These are phyloP conservation scores for Rhodinocichla rosea DNA, from an alignment of 2,113 vertebrate genomes.

Conservation along the genomic window DNA sequence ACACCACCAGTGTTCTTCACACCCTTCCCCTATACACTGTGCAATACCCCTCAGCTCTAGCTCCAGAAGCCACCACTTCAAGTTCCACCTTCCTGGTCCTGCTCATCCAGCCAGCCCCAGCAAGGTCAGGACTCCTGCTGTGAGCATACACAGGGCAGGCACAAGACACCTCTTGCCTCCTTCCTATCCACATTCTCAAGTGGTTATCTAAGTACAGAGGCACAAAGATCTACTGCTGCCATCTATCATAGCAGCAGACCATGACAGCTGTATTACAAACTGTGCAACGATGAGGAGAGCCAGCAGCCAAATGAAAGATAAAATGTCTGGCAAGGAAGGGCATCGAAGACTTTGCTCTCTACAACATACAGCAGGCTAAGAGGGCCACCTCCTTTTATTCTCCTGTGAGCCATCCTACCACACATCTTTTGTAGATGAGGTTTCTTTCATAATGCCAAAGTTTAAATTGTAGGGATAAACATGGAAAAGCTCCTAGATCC, in stretches of 20 bases:
- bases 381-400: background rate
- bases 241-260: background rate
- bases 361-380: background rate
- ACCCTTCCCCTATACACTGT: background rate
- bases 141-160: accelerated
- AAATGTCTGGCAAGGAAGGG: background rate
- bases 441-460: background rate
- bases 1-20: background rate
- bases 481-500: background rate
- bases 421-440: background rate
- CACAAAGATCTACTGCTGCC: background rate
- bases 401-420: background rate
- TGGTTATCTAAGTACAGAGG: background rate
- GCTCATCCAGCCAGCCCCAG: background rate
- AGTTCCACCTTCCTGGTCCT: background rate
- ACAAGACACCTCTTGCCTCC: background rate
- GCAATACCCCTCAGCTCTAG: background rate
- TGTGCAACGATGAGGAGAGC: background rate
- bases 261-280: background rate
- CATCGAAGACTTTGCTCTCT: accelerated
- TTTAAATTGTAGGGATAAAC: background rate
- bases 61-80: background rate
- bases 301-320: background rate
- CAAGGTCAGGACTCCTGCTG: background rate
- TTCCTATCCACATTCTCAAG: background rate